Evolutionary conservation across 2,888 invertebrate genomes (phyloP).

Genomic region (Drosophila putrida): DNA sequence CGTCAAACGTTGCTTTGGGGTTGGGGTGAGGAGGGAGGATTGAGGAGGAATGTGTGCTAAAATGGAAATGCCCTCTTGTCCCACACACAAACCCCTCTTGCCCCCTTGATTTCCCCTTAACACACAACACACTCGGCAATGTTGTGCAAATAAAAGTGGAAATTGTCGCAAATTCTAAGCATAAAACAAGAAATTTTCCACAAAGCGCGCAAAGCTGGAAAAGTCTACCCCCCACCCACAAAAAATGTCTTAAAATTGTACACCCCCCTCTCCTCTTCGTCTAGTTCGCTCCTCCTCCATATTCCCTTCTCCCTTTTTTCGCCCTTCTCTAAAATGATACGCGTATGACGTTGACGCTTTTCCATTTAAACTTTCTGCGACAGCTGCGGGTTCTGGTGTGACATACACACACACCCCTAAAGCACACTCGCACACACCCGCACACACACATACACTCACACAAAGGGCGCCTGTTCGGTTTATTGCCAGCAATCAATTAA

Average conservation of each 20-base stretch:
- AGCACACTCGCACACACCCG: conserved; percentile 19
- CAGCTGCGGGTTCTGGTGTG: conserved; percentile 53
- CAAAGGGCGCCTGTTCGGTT: conserved; percentile 74
- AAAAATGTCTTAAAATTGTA: conserved; percentile 25
- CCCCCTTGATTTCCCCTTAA: not conserved
- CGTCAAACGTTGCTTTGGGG: conserved; percentile 18
- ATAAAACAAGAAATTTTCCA: conserved; percentile 62
- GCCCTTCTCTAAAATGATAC: conserved; percentile 18
- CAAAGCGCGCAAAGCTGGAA: conserved; percentile 53
- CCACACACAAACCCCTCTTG: not conserved
- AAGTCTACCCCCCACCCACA: conserved; percentile 25
- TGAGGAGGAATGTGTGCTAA: not conserved
- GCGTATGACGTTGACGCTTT: conserved; percentile 74
- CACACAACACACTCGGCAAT: conserved; percentile 1
- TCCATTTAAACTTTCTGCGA: conserved; percentile 75
- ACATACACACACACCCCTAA: conserved; percentile 15
- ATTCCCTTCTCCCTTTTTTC: not conserved
- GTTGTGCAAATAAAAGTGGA: conserved; percentile 74
- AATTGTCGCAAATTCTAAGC: conserved; percentile 78
- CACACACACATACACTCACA: conserved; percentile 12
- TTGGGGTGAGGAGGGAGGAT: not conserved
- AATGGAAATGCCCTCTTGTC: conserved; percentile 36
- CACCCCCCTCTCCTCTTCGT: not conserved
- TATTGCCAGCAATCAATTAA: conserved; percentile 80
- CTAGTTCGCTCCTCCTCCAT: not conserved